Conservation (phyloP, 2,113 vertebrate species). For the Arenaria interpres region DNA sequence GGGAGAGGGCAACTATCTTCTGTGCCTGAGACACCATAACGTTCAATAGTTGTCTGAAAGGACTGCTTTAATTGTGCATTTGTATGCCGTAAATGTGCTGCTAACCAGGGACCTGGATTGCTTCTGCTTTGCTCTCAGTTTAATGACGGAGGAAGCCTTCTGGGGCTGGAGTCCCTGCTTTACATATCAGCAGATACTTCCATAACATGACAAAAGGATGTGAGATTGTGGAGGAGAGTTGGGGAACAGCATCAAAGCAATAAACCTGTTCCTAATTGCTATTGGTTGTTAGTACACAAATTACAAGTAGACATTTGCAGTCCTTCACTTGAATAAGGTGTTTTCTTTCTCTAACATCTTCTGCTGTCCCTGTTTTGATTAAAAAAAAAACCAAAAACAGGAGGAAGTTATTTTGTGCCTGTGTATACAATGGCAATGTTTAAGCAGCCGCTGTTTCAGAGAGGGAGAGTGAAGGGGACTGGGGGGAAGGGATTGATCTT, state of each 20-base stretch:
- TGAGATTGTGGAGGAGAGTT: neutral
- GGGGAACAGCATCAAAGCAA: neutral
- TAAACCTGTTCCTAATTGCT: slow-evolving; percentile 37
- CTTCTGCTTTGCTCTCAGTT: slow-evolving; percentile 49
- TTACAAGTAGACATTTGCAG: slow-evolving; percentile 9
- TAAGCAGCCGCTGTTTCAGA: slow-evolving; percentile 8
- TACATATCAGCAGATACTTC: slow-evolving; percentile 9
- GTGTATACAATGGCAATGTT: neutral
- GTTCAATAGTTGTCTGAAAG: slow-evolving; percentile 72
- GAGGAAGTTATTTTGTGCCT: slow-evolving; percentile 26
- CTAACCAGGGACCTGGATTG: slow-evolving; percentile 47
- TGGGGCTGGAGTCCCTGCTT: slow-evolving; percentile 21
- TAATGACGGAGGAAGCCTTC: slow-evolving; percentile 39
- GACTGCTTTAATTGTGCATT: slow-evolving; percentile 69
- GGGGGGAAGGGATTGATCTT: slow-evolving; percentile 16
- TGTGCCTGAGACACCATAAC: slow-evolving; percentile 37
- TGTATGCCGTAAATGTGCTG: slow-evolving; percentile 57
- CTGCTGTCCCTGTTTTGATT: neutral
- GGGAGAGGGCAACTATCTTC: neutral
- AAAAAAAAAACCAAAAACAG: neutral
- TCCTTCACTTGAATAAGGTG: slow-evolving; percentile 14
- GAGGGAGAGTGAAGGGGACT: neutral
- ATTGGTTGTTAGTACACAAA: slow-evolving; percentile 53
- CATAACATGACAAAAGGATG: neutral
- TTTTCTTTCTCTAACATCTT: slow-evolving; percentile 14